These are phyloP conservation scores for Ophion ellenae DNA, from an alignment of 2,888 invertebrate species.

Conservation along the genomic window DNA sequence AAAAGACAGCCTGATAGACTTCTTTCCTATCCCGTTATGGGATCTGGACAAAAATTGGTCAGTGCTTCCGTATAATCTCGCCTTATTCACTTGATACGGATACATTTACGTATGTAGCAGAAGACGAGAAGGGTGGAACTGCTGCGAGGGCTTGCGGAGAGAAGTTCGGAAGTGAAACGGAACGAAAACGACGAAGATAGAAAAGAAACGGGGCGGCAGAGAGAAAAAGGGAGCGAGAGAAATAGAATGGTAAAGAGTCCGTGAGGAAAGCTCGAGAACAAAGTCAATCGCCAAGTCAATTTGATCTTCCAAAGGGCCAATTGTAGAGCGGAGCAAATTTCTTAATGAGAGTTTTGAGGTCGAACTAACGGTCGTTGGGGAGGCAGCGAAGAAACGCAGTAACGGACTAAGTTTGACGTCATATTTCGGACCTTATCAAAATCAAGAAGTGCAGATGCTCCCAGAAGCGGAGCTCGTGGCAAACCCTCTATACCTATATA, in stretches of 20 bases:
- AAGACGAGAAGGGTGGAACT: conserved; percentile 16
- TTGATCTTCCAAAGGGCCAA: conserved; percentile 63
- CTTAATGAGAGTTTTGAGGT: conserved; percentile 64
- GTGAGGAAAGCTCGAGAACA: conserved; percentile 51
- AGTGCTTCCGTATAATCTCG: too few relatives aligned
- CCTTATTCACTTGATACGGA: background rate
- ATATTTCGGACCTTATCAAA: conserved; percentile 61
- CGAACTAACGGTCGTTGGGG: conserved; percentile 49
- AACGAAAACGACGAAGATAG: conserved; percentile 29
- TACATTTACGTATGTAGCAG: background rate
- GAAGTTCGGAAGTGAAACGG: conserved; percentile 41
- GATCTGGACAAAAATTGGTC: too few relatives aligned
- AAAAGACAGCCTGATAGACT: too few relatives aligned
- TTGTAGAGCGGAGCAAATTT: conserved; percentile 60
- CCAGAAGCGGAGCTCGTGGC: conserved; percentile 16
- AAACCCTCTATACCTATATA: conserved; percentile 29
- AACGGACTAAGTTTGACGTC: conserved; percentile 57
- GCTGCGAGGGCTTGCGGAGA: conserved; percentile 26
- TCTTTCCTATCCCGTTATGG: too few relatives aligned
- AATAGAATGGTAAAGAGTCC: background rate
- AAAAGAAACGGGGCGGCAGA: background rate
- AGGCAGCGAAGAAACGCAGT: conserved; percentile 39
- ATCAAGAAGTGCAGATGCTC: conserved; percentile 59
- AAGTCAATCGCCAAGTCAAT: conserved; percentile 66
- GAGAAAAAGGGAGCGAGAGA: background rate